Conservation (phyloP, 1,140 invertebrate species). For the Calliphora vicina region DNA sequence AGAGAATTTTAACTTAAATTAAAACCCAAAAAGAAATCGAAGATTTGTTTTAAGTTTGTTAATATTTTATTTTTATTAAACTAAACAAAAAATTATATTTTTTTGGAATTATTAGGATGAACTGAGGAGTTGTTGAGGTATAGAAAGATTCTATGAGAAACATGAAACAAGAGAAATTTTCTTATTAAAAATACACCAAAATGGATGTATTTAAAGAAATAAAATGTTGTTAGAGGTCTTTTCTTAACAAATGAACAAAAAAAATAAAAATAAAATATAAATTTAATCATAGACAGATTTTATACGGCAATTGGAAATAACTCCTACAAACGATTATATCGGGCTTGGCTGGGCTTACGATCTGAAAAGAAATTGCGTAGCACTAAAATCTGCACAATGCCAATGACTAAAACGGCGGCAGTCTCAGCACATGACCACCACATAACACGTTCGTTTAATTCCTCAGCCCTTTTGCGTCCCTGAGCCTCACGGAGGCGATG, state of each 20-base stretch:
- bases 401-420: conserved; percentile 81
- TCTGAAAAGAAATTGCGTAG: conserved; percentile 96
- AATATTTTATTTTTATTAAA: not conserved
- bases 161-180: not conserved
- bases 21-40: not conserved
- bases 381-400: conserved; percentile 89
- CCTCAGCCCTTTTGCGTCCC: conserved; percentile 91
- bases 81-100: not conserved
- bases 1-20: not conserved
- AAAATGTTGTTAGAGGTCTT: no score
- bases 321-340: conserved; percentile 52
- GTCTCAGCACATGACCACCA: conserved; percentile 94
- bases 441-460: conserved; percentile 91
- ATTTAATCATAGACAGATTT: not conserved
- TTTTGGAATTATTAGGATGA: not conserved
- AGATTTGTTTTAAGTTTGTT: not conserved
- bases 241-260: not conserved
- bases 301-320: not conserved
- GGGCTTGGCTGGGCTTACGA: conserved; percentile 68
- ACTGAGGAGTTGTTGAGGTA: not conserved
- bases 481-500: conserved; percentile 93
- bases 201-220: not conserved
- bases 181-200: not conserved
- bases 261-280: not conserved
- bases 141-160: not conserved